These are phyloP conservation scores for Adoxophyes honmai DNA, from an alignment of 1,140 invertebrate species.

Conservation along the genomic window DNA sequence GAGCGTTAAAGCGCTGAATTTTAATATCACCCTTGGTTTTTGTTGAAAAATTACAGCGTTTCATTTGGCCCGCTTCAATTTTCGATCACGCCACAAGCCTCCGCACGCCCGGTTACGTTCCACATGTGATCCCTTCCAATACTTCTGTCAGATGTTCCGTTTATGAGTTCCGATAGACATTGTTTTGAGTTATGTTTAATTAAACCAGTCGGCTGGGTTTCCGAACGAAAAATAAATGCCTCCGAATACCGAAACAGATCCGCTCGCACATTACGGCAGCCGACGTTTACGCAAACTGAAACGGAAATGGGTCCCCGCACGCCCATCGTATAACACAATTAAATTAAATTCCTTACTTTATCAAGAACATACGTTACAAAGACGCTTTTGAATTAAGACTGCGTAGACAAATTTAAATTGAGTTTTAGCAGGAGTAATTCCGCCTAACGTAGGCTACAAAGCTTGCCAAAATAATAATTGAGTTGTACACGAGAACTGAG, in stretches of 20 bases:
- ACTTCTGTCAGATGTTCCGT: too few relatives aligned
- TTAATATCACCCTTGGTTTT: constrained; percentile 5
- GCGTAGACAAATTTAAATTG: constrained; percentile 62
- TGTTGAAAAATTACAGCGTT: neutral
- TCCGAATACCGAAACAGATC: constrained; percentile 1
- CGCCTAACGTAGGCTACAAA: constrained; percentile 36
- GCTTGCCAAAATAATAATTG: constrained; percentile 64
- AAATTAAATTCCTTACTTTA: constrained; percentile 9
- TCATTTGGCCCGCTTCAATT: constrained; percentile 1
- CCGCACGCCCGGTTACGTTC: too few relatives aligned
- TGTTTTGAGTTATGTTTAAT: neutral
- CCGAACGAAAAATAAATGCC: neutral
- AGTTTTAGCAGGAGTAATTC: constrained; percentile 61
- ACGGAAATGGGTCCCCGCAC: neutral
- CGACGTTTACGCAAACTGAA: neutral
- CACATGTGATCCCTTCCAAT: too few relatives aligned
- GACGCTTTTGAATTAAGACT: constrained; percentile 19
- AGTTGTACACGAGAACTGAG: constrained; percentile 34
- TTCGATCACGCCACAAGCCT: neutral
- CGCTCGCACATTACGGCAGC: neutral
- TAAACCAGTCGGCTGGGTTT: neutral
- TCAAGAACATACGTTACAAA: constrained; percentile 27
- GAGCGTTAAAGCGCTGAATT: neutral
- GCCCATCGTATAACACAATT: neutral
- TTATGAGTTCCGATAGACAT: too few relatives aligned